These are phyloP conservation scores for Psilopogon haemacephalus DNA, from an alignment of 2,113 vertebrate species.

Conservation along the genomic window DNA sequence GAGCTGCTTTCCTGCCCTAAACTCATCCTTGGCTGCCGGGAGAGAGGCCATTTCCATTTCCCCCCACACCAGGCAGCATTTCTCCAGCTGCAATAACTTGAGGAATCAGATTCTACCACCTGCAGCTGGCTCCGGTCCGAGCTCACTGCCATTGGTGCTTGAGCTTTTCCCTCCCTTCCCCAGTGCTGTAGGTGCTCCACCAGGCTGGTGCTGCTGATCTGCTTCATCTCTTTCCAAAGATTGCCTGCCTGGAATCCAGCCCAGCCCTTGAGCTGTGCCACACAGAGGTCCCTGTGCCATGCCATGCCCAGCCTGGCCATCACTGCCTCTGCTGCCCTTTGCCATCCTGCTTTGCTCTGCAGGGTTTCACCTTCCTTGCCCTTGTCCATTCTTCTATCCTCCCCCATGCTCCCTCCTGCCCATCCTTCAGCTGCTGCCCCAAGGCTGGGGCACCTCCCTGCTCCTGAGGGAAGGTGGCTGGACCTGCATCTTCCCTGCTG, in stretches of 20 bases:
- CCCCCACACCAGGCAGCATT: background rate
- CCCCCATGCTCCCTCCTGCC: background rate
- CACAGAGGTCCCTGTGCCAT: rapidly evolving
- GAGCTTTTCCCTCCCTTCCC: background rate
- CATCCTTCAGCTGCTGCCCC: background rate
- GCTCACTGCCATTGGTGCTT: rapidly evolving
- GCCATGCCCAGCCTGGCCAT: rapidly evolving
- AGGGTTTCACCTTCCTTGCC: background rate
- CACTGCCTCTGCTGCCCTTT: background rate
- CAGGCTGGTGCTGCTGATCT: rapidly evolving
- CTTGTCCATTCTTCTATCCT: background rate
- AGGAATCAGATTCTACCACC: rapidly evolving
- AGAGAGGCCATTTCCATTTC: background rate
- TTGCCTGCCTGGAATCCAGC: background rate
- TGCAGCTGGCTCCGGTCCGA: rapidly evolving
- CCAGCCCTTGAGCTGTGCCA: background rate
- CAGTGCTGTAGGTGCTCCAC: rapidly evolving
- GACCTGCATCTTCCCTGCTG: background rate
- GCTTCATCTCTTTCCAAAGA: background rate
- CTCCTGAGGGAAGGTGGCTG: background rate
- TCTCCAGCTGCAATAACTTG: background rate
- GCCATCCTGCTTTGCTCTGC: background rate
- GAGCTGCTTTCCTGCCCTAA: background rate
- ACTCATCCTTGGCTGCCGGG: rapidly evolving
- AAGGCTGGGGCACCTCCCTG: background rate